A percentile compares a stretch with the other conserved stretches of the same genome.
Conservation (phyloP, 1,140 invertebrate species). For the Drosophila aff. region DNA sequence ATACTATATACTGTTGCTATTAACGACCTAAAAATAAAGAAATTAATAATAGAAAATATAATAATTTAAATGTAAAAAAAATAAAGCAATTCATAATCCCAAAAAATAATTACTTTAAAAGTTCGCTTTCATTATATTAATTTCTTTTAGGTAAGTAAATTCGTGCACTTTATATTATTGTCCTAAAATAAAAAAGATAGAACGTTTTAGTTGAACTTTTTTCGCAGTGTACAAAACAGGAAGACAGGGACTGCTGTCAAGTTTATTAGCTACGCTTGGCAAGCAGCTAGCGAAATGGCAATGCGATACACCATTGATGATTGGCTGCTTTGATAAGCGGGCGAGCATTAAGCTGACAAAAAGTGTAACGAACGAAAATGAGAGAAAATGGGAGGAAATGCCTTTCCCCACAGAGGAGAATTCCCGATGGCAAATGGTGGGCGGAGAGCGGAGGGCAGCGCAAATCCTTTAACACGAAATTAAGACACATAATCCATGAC, state of each 20-base stretch:
- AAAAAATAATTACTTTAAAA: too few relatives aligned
- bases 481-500: slow-evolving; percentile 80
- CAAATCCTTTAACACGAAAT: slow-evolving; percentile 83
- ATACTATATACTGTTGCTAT: too few relatives aligned
- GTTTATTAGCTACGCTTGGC: slow-evolving; percentile 72
- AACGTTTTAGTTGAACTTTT: background rate
- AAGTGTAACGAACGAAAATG: slow-evolving; percentile 61
- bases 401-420: background rate
- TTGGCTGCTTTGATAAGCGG: slow-evolving; percentile 79
- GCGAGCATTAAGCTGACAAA: slow-evolving; percentile 79
- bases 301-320: slow-evolving; percentile 74
- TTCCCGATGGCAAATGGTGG: slow-evolving; percentile 19
- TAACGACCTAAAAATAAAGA: too few relatives aligned
- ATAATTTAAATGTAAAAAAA: too few relatives aligned
- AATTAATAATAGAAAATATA: too few relatives aligned
- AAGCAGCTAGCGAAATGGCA: slow-evolving; percentile 46
- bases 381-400: slow-evolving; percentile 46
- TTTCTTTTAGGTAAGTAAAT: too few relatives aligned
- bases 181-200: too few relatives aligned
- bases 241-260: slow-evolving; percentile 49
- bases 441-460: slow-evolving; percentile 46
- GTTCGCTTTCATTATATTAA: too few relatives aligned
- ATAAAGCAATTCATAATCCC: too few relatives aligned
- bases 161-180: too few relatives aligned
- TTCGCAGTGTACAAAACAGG: background rate